Conservation (phyloP, 2,113 vertebrate species). For the Petaurus breviceps region DNA sequence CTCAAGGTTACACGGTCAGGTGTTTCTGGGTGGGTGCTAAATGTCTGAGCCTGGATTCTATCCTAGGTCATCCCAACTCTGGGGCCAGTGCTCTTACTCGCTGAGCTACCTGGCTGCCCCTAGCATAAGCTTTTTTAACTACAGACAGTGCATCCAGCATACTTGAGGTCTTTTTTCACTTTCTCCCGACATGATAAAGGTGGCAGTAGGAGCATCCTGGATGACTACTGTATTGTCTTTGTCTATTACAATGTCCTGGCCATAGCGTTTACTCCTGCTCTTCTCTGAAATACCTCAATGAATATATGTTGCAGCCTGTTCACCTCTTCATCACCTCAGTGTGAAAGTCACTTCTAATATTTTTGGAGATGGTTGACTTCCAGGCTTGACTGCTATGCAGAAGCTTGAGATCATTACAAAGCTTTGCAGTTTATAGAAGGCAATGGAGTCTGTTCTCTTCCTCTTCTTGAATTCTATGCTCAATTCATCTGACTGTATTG, state of each 20-base stretch:
- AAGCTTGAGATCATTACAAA: not conserved
- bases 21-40: too few relatives aligned
- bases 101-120: too few relatives aligned
- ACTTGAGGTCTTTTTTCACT: not conserved
- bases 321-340: not conserved
- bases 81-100: too few relatives aligned
- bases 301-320: not conserved
- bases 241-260: not conserved
- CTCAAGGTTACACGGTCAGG: too few relatives aligned
- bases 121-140: not conserved
- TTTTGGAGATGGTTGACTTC: not conserved
- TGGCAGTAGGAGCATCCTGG: not conserved
- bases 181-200: not conserved
- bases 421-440: not conserved
- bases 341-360: not conserved
- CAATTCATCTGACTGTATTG: too few relatives aligned
- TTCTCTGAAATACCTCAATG: not conserved
- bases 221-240: not conserved
- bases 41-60: too few relatives aligned
- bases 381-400: not conserved
- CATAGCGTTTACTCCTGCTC: not conserved
- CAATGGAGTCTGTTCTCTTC: not conserved
- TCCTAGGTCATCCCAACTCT: too few relatives aligned
- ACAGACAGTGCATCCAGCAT: not conserved
- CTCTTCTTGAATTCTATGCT: not conserved